phyloP scores from a whole-genome alignment of 2,113 vertebrate species.

The Poecilia latipinna region DNA sequence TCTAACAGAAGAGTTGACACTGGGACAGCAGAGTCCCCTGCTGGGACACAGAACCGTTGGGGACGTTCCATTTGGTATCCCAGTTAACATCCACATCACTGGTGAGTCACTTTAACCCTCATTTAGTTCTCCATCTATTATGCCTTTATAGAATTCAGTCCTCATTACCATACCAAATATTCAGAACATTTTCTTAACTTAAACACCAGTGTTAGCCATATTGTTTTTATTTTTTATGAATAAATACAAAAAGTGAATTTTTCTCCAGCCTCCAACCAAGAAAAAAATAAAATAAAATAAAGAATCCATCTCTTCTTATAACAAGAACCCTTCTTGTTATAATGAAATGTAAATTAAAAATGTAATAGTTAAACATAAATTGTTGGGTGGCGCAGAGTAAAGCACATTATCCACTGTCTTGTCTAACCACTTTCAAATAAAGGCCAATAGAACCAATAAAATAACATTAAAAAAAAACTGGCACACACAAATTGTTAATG shows the following conservation, averaged over 20 bases:
- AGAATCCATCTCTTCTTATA: no score
- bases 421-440: no score
- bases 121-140: background rate
- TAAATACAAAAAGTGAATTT: background rate
- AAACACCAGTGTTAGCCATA: background rate
- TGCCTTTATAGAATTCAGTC: background rate
- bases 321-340: no score
- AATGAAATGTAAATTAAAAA: no score
- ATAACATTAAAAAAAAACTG: no score
- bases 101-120: conserved; percentile 73
- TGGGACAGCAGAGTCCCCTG: conserved; percentile 88
- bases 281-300: no score
- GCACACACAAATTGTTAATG: no score
- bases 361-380: no score
- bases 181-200: background rate
- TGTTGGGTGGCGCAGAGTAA: no score
- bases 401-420: no score
- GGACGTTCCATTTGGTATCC: conserved; percentile 90
- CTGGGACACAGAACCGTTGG: conserved; percentile 87
- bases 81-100: conserved; percentile 93
- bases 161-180: background rate
- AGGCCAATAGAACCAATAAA: no score
- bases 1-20: conserved; percentile 82
- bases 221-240: background rate
- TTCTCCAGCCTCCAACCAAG: background rate